phyloP scores from a whole-genome alignment of 2,797 vertebrate species.

The Protosalanx chinensis region DNA sequence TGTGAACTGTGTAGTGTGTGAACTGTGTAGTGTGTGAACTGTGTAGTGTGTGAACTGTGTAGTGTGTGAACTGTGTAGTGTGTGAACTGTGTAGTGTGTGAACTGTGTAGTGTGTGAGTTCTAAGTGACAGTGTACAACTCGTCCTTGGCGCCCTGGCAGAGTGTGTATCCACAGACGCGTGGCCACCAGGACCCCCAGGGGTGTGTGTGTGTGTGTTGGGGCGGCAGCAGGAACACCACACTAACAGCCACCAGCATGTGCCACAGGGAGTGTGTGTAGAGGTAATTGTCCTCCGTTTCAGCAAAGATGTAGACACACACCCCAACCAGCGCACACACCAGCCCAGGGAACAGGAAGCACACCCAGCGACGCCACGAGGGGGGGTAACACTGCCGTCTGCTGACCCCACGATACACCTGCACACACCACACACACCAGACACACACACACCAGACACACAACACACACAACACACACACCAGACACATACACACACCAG shows the following conservation, averaged over 20 bases:
- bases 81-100: neutral
- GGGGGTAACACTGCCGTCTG: conserved; percentile 84
- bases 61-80: neutral
- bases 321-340: conserved; percentile 77
- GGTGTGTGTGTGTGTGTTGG: conserved; percentile 62
- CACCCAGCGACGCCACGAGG: conserved; percentile 89
- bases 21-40: no score
- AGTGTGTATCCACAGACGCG: conserved; percentile 88
- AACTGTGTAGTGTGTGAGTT: neutral
- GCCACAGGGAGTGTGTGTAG: conserved; percentile 96
- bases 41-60: neutral
- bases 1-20: neutral
- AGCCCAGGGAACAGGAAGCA: conserved; percentile 86
- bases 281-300: conserved; percentile 93
- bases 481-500: neutral
- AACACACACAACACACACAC: neutral
- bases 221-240: conserved; percentile 89
- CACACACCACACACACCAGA: neutral
- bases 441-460: neutral
- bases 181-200: conserved; percentile 78
- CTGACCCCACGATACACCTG: conserved; percentile 82
- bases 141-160: conserved; percentile 83
- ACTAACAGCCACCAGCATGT: conserved; percentile 86
- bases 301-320: conserved; percentile 84
- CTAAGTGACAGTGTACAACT: conserved; percentile 84